Evolutionary conservation across 2,113 vertebrate species (phyloP), one percentile per base, ranked within the genome.

Genomic region (Pygoscelis adeliae): DNA sequence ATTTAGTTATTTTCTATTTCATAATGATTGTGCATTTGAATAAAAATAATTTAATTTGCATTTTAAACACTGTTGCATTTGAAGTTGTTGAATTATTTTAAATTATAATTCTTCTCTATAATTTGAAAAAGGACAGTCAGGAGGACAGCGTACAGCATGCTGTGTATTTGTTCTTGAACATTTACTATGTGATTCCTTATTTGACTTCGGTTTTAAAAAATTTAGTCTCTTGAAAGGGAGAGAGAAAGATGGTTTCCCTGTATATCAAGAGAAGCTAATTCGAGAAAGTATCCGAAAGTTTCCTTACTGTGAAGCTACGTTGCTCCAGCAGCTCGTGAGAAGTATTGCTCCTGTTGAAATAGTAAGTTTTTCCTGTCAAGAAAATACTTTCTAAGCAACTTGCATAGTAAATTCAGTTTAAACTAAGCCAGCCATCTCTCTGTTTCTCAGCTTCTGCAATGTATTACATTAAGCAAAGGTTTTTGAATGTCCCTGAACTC

Each of bases 301-400:
- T 91, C 99, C 99, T 7, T 99, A 99, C 96, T 99, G 99, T 55
- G 99, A 99, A 90, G 98, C 99, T 9, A 99, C 99, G 0, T 97
- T 99, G 92, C 98, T 99, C 58, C 99, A 99, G 98, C 99, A 99
- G 98, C 99, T 99, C 74, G 99, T 99, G 78, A 98, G 99, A 84
- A 99, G 99, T 83, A 99, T 99, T 73, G 99, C 99, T 56, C 99
- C 99, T 9, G 99, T 99, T 66, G 99, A 99, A 97, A 99, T 99
- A 23, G 99, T 99, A 98, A 99, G 99, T 94, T 59, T 50, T 47
- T 90, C 34, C 27, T 58, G 4, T n/a, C 50, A 25, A 74, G 44
- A 87, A 81, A 53, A 47, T 81, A 10, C 30, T 84, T 94, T 42
- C 47, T 72, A 73, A 91, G 29, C 56, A 58, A n/a, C 23, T 55